These are phyloP conservation scores for Willisornis vidua DNA, from an alignment of 2,113 vertebrate species.

Conservation along the genomic window DNA sequence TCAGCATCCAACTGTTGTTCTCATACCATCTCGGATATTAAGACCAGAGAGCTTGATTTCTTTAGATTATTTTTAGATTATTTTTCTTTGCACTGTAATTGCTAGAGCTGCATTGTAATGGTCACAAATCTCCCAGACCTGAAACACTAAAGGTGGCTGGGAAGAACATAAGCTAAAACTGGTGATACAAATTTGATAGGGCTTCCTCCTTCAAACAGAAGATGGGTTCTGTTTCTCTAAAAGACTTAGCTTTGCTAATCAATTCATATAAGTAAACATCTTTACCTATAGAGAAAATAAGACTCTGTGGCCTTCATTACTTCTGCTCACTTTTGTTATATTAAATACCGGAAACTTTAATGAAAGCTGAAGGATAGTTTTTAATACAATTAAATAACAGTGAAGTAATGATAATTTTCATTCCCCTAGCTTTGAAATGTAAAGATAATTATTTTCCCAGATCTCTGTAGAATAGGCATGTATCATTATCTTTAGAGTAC, in stretches of 20 bases:
- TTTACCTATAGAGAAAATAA: not conserved
- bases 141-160: not conserved
- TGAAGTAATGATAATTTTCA: constrained; percentile 24
- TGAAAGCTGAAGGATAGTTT: not conserved
- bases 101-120: not conserved
- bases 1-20: not conserved
- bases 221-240: not conserved
- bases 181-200: rapidly evolving
- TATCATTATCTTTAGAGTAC: not conserved
- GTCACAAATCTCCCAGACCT: not conserved
- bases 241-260: not conserved
- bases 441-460: constrained; percentile 33
- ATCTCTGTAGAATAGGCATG: constrained; percentile 15
- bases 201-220: not conserved
- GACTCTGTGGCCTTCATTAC: not conserved
- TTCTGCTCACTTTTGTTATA: not conserved
- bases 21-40: not conserved
- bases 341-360: not conserved
- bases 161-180: not conserved
- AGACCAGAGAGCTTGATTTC: not conserved
- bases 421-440: constrained; percentile 21
- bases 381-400: constrained; percentile 28
- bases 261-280: not conserved
- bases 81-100: not conserved
- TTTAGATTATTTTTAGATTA: not conserved